Evolutionary conservation across 2,113 vertebrate species (phyloP), one percentile per base, ranked within the genome.

Genomic region (Stigmatopora argus): DNA sequence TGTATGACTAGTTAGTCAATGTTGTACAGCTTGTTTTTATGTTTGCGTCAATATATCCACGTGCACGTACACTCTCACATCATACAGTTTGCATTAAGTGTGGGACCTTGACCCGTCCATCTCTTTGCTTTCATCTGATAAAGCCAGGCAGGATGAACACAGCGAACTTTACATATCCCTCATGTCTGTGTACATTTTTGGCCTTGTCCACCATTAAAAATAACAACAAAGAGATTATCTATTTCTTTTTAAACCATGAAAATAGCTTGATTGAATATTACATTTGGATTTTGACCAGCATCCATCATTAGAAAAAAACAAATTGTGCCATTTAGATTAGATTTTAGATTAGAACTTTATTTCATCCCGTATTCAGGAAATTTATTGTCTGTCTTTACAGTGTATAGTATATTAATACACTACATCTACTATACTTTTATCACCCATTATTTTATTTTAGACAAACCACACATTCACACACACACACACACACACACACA

Each of bases 101-200:
- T 18, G 47, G 72, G 41, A 65, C 83, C 34, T 76, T 75, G 67
- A 78, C 78, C 69, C 48, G 61, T 52, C 69, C 45, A 58, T 52
- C 4, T 13, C 23, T 74, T 62, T 72, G 48, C 58, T 70, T 57
- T 80, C 61, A 63, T 58, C 63, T 66, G 34, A 53, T 68, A 55
- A 59, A 69, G 57, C 15, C 21, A 45, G 3, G 17, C n/a, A 49
- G 26, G 46, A 1, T 18, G 60, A 73, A 66, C 60, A 72, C 21
- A 53, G 23, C 11, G 13, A 23, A 44, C 52, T 72, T 52, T 64
- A 45, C 66, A 31, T 64, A 51, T 70, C 41, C 58, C 75, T 44
- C 21, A 34, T 69, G 70, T 47, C 1, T 68, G 26, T 62, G 38
- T 67, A 41, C 0, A 23, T 31, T 70, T 1, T 23, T 67, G 9